These are phyloP conservation scores for Poeciliopsis turneri DNA, from an alignment of 2,797 vertebrate species.

Conservation along the genomic window DNA sequence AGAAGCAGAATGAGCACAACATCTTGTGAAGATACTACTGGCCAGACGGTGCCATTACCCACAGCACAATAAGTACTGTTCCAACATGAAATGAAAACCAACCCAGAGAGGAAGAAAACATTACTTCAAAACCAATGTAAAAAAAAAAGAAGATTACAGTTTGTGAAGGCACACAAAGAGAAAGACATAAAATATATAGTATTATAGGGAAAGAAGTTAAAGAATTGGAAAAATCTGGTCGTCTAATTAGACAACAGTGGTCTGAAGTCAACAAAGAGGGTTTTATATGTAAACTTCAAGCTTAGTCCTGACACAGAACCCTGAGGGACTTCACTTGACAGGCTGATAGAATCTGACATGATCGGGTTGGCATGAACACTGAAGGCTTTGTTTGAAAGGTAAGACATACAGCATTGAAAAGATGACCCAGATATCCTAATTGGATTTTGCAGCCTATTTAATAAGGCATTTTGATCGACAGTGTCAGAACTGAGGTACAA, in stretches of 20 bases:
- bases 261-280: neutral
- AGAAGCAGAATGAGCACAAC: neutral
- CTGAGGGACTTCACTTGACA: neutral
- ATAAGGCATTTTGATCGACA: neutral
- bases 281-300: neutral
- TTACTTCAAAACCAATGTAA: neutral
- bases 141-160: neutral
- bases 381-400: neutral
- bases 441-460: neutral
- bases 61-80: neutral
- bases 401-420: neutral
- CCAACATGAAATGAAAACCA: neutral
- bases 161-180: neutral
- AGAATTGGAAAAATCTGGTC: neutral
- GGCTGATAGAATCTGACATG: neutral
- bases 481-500: neutral
- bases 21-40: neutral
- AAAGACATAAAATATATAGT: neutral
- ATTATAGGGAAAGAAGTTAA: neutral
- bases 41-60: neutral
- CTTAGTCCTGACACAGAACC: neutral
- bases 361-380: neutral
- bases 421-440: neutral
- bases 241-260: neutral
- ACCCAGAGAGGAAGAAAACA: neutral